Base-by-base conservation (phyloP, 2,888 invertebrate genomes). In the Scelioninae gen. 2 region DNA sequence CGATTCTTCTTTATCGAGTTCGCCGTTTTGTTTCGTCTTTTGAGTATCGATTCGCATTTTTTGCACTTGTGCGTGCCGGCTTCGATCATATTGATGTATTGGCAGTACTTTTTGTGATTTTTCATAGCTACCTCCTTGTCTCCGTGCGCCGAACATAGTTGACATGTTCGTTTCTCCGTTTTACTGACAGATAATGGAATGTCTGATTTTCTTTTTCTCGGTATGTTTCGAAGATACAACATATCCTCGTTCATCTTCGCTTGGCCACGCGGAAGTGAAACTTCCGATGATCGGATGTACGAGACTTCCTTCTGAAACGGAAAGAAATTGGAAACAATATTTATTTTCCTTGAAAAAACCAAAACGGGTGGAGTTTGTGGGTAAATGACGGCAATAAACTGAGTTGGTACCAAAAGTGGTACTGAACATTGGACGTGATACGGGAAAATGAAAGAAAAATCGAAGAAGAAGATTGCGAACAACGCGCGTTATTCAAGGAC, bases 231-330 rank as follows among this genome's bases (percentile, higher is more conserved):
- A 15, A 16, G 50, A 31, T 33, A 18, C 6, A 50, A 16, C 46
- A 46, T 46, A 11, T 46, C 15, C 7, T 46, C 9, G 28, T 15
- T 33, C 48, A 50, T 50, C 28, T 52, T 52, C 25, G 22, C 19
- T 48, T 2, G 18, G n/a, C 33, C 16, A 16, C 33, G 16, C 10
- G 15, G 4, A 33, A 28, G 31, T 18, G 33, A 50, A 50, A 18
- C 48, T 33, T 50, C 33, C 33, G 33, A 15, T 18, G n/a, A 33
- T 18, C n/a, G 33, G 33, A 11, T 19, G 11, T 11, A 9, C 33
- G 18, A 33, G 10, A 5, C 1, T 31, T 33, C 5, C 10, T 15
- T 15, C 48, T 50, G 50, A n/a, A 50, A 50, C 31, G 33, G 18
- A n/a, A 33, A 50, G 31, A 31, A 9, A 6, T 0, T 35, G 6